Percentiles rank a stretch among this genome's conserved stretches.
phyloP scores from a whole-genome alignment of 37 sponge, comb jelly and placozoan genomes.

The Amphimedon queenslandica region DNA sequence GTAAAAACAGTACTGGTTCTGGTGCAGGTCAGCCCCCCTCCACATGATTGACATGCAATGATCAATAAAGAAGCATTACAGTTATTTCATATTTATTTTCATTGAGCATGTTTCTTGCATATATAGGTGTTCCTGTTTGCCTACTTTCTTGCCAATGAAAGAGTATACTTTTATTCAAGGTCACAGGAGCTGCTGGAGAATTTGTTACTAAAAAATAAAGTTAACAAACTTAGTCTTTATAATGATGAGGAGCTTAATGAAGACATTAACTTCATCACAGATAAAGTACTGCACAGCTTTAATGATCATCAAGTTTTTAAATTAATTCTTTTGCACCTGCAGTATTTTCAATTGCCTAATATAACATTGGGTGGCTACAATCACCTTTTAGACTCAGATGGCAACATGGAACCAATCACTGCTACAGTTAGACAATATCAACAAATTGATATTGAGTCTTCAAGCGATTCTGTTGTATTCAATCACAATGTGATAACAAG shows the following conservation, averaged over 20 bases:
- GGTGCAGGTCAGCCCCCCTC: conserved; percentile 1
- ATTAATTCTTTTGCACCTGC: neutral
- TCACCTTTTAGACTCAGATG: neutral
- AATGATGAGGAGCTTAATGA: neutral
- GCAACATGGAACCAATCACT: neutral
- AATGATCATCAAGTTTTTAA: too few relatives aligned
- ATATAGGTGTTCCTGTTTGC: conserved; percentile 15
- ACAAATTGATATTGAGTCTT: neutral
- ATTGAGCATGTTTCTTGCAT: too few relatives aligned
- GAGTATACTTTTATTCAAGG: conserved; percentile 27
- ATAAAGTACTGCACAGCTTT: neutral
- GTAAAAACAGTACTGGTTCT: neutral
- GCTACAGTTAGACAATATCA: neutral
- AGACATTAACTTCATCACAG: conserved; percentile 8
- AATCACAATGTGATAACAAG: neutral
- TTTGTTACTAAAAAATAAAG: neutral
- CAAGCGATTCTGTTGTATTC: neutral
- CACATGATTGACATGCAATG: too few relatives aligned
- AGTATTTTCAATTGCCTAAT: conserved; percentile 33
- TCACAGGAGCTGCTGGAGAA: conserved; percentile 27
- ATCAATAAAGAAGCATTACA: too few relatives aligned
- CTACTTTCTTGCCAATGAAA: conserved; percentile 10
- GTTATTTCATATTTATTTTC: too few relatives aligned
- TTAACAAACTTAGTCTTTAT: conserved; percentile 12
- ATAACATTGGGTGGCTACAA: conserved; percentile 27